phyloP scores from a whole-genome alignment of 2,113 vertebrate species.

The Aptenodytes forsteri region DNA sequence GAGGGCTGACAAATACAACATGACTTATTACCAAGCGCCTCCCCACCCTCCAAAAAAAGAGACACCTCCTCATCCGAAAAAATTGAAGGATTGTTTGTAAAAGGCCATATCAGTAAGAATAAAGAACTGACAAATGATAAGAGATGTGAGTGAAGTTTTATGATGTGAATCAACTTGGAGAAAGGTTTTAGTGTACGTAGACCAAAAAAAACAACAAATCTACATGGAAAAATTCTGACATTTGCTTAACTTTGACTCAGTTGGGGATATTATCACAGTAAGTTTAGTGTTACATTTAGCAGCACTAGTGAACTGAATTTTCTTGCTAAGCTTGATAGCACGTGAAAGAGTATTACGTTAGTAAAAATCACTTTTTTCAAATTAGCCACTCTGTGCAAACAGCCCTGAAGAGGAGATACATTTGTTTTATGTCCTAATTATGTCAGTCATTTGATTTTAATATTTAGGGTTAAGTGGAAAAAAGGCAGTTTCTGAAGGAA shows the following conservation, averaged over 20 bases:
- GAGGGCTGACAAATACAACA: neutral
- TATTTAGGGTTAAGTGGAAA: neutral
- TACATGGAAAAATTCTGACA: neutral
- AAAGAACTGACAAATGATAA: neutral
- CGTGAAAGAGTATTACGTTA: neutral
- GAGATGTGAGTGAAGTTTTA: neutral
- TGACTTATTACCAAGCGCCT: neutral
- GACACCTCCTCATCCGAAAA: neutral
- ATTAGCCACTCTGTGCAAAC: neutral
- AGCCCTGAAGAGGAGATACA: neutral
- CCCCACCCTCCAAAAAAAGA: neutral
- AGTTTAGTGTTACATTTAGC: neutral
- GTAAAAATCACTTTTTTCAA: neutral
- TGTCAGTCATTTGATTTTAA: neutral
- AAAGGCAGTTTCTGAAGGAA: neutral
- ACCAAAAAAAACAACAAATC: neutral
- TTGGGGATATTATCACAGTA: neutral
- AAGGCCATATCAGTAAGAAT: neutral
- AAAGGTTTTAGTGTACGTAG: neutral
- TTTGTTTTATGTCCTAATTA: neutral
- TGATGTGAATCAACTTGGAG: neutral
- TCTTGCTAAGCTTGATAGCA: neutral
- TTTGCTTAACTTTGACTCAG: neutral
- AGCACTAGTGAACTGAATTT: neutral
- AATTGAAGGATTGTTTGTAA: neutral